These are phyloP conservation scores for Trachurus trachurus DNA, from an alignment of 2,797 vertebrate species.

Conservation along the genomic window DNA sequence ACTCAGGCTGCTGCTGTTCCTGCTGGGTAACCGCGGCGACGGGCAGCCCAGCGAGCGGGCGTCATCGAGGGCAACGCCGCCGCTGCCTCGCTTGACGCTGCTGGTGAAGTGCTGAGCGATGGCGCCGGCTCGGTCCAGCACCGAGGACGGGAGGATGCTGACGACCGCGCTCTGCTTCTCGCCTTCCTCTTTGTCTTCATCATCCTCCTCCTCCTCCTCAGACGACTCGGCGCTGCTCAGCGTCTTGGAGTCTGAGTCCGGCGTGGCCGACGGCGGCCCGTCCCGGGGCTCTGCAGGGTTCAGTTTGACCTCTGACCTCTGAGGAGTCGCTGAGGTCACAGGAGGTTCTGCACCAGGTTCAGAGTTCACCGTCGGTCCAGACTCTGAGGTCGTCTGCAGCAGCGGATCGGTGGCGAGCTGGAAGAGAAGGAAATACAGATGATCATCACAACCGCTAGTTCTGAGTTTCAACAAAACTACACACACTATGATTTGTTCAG, in stretches of 20 bases:
- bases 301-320: conserved; percentile 5
- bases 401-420: conserved; percentile 18
- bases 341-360: conserved; percentile 19
- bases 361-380: neutral
- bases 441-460: neutral
- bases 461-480: too few species aligned
- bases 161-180: conserved; percentile 34
- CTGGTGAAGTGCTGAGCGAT: conserved; percentile 90
- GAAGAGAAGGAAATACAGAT: neutral
- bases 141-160: conserved; percentile 93
- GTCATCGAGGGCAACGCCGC: conserved; percentile 83
- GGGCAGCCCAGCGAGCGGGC: conserved; percentile 67
- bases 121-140: conserved; percentile 90
- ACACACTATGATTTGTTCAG: too few species aligned
- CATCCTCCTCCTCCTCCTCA: conserved; percentile 83
- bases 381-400: neutral
- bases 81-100: conserved; percentile 83
- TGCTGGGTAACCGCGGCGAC: conserved; percentile 79
- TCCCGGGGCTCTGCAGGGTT: conserved; percentile 26
- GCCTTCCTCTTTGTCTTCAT: conserved; percentile 73
- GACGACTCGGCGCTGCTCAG: conserved; percentile 90
- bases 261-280: conserved; percentile 9
- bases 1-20: conserved; percentile 86
- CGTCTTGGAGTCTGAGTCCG: conserved; percentile 74
- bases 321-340: neutral